Conservation (phyloP, 1,140 invertebrate species). For the Tyrophagus putrescentiae region DNA sequence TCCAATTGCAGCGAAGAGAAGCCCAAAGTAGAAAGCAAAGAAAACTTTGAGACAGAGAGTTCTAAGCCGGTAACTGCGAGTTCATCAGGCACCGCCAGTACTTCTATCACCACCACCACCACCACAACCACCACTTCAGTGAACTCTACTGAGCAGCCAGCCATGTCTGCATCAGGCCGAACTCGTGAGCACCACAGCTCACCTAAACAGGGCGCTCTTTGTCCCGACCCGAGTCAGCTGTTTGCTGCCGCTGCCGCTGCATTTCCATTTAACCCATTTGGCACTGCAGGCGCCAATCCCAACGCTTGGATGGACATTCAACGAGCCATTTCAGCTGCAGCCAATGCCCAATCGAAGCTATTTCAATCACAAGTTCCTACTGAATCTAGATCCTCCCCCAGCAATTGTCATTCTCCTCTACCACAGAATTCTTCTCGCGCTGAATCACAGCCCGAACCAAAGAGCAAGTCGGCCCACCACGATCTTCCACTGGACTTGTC, state of each 20-base stretch:
- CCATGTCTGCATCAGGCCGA: slow-evolving; percentile 4
- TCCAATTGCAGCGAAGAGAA: not conserved
- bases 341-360: not conserved
- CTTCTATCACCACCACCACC: not conserved
- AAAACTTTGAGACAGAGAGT: not conserved
- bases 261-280: not conserved
- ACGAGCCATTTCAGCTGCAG: not conserved
- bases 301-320: slow-evolving; percentile 4
- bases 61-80: not conserved
- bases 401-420: not conserved
- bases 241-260: slow-evolving; percentile 10
- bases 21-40: not conserved
- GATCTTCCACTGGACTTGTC: slow-evolving; percentile 3
- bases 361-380: not conserved
- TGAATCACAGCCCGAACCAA: not conserved
- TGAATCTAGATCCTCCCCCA: not conserved
- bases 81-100: not conserved
- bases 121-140: not conserved
- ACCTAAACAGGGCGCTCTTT: slow-evolving; percentile 28
- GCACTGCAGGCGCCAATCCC: not conserved
- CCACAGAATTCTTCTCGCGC: not conserved
- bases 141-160: not conserved
- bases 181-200: slow-evolving; percentile 24
- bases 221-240: slow-evolving; percentile 25
- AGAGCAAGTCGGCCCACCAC: not conserved